phyloP scores from a whole-genome alignment of 2,113 vertebrate species.

The Nycticebus coucang region DNA sequence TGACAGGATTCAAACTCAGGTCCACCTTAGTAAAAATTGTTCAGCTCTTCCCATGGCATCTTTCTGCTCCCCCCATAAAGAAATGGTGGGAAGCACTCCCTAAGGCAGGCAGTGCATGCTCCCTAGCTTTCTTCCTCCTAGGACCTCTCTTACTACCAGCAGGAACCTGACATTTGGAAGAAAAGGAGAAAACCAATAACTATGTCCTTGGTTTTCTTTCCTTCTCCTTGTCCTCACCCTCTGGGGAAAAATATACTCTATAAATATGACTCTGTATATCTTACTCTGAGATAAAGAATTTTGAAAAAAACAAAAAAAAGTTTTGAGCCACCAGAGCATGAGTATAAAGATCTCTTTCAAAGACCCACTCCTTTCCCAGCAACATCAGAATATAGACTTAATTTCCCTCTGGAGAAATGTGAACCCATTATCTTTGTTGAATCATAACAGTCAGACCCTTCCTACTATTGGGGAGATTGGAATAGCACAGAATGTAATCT shows the following conservation, averaged over 20 bases:
- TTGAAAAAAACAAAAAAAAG: not conserved
- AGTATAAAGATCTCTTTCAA: not conserved
- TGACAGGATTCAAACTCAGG: not conserved
- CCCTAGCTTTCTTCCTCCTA: not conserved
- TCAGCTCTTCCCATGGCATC: not conserved
- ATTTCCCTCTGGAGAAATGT: not conserved
- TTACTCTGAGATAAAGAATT: not conserved
- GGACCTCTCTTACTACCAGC: not conserved
- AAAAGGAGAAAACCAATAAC: not conserved
- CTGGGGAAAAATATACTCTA: not conserved
- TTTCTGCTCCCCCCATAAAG: not conserved
- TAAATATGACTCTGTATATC: not conserved
- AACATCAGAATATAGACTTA: not conserved
- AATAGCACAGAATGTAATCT: accelerated
- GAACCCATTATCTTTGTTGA: too few species aligned
- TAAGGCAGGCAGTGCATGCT: not conserved
- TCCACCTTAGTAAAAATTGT: accelerated
- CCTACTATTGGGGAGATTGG: not conserved
- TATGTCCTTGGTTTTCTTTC: not conserved
- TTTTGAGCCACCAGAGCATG: not conserved
- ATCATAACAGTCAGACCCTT: not conserved
- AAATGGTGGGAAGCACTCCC: accelerated
- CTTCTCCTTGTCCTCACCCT: not conserved
- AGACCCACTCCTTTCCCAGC: not conserved
- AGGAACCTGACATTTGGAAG: accelerated